These are phyloP conservation scores for Clepsis dumicolana DNA, from an alignment of 2,888 invertebrate genomes.

Conservation along the genomic window DNA sequence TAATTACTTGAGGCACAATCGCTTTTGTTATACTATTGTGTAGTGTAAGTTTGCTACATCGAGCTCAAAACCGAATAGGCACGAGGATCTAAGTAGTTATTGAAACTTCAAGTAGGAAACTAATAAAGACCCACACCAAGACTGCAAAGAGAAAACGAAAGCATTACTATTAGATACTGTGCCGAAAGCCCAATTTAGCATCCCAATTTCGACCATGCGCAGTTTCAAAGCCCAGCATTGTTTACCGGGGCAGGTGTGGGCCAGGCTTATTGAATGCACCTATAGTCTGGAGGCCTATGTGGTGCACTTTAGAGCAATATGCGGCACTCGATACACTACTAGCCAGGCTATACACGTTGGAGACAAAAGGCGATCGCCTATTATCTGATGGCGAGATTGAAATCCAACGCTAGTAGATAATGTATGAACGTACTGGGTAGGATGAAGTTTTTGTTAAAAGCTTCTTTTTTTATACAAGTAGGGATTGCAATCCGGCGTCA, in stretches of 20 bases:
- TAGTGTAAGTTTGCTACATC: not conserved
- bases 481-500: too few species aligned
- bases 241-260: slow-evolving; percentile 18
- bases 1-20: too few species aligned
- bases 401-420: not conserved
- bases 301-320: slow-evolving; percentile 8
- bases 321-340: not conserved
- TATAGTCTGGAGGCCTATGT: not conserved
- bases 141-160: not conserved
- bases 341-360: not conserved
- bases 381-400: slow-evolving; percentile 2
- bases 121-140: too few species aligned
- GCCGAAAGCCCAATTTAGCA: slow-evolving; percentile 6
- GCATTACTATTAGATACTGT: not conserved
- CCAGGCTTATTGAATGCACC: slow-evolving; percentile 14
- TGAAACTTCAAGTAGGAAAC: too few species aligned
- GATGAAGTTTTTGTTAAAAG: not conserved
- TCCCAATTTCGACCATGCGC: slow-evolving; percentile 1
- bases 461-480: too few species aligned
- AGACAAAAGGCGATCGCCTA: slow-evolving; percentile 10
- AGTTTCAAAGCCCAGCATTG: slow-evolving; percentile 29
- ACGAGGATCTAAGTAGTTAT: too few species aligned
- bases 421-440: not conserved
- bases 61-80: not conserved
- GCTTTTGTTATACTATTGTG: too few species aligned